Base-by-base conservation (phyloP, 2,888 invertebrate genomes). In the Frankliniella intonsa region DNA sequence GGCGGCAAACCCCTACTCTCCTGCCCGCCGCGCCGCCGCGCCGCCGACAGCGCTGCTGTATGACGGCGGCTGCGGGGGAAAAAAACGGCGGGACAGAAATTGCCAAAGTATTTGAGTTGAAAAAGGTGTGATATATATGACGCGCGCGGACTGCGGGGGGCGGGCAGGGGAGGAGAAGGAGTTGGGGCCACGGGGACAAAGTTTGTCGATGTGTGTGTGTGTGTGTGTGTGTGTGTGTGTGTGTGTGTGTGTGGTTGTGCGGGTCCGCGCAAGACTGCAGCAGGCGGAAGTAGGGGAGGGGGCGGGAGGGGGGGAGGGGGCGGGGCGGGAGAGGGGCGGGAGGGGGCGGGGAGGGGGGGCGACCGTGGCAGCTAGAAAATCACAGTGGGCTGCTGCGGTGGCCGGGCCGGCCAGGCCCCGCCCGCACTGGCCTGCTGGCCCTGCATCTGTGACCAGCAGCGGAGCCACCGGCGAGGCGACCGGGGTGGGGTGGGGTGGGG, bases 91-190 rank as follows among this genome's bases (percentile, higher is more conserved):
- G 5, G 69, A 76, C 69, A 76, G 69, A 76, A 76, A 76, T 76
- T 76, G 69, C 11, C 25, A 76, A 76, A 76, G 69, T 76, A 76
- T 76, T 76, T 25, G 69, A 76, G 69, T 76, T 76, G 69, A 76
- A 76, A 76, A 76, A 76, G 69, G 69, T 76, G 69, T 25, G 69
- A 76, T 76, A 76, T 76, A 76, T 76, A 76, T 38, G 38, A 76
- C 69, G 25, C 69, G 25, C 69, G 11, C 55, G 14, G 14, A 22
- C 69, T 76, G 69, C 25, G 25, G 10, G 10, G 69, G 69, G 10
- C 69, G 69, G 69, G 25, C 10, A 25, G 62, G 0, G 11, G 62
- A 12, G 9, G 5, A 38, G 38, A 38, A 5, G 38, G 3, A 2
- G 38, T 38, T 3, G 38, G 14, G 7, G 55, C 55, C 5, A n/a